Evolutionary conservation across 2,797 vertebrate genomes (phyloP).

Genomic region (Notolepis coatsorum): DNA sequence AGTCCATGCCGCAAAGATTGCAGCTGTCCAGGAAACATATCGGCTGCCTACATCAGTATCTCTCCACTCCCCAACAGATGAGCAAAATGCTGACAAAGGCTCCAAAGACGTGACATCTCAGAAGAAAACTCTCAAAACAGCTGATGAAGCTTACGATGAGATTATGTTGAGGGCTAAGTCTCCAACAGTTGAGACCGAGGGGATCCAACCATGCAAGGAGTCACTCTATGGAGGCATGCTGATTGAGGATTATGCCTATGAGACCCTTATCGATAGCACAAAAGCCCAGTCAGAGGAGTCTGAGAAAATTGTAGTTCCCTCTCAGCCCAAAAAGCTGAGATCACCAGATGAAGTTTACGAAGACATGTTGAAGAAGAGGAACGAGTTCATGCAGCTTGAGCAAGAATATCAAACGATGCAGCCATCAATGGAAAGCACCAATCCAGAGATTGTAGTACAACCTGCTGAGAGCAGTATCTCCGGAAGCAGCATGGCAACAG

Average conservation of each 20-base stretch:
- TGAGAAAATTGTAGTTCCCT: conserved; percentile 82
- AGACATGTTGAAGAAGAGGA: conserved; percentile 89
- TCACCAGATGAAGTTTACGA: conserved; percentile 91
- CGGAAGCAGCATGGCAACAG: conserved; percentile 76
- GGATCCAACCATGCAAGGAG: conserved; percentile 89
- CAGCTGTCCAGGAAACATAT: conserved; percentile 95
- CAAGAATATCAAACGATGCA: conserved; percentile 86
- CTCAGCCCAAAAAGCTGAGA: conserved; percentile 85
- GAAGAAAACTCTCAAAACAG: conserved; percentile 87
- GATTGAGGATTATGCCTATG: conserved; percentile 97
- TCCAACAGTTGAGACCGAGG: conserved; percentile 83
- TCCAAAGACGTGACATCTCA: conserved; percentile 71
- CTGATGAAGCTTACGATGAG: conserved; percentile 96
- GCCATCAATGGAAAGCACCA: conserved; percentile 77
- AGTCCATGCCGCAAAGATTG: conserved; percentile 92
- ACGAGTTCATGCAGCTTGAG: conserved; percentile 86
- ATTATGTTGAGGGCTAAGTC: conserved; percentile 90
- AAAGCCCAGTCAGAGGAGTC: conserved; percentile 77
- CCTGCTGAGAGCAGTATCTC: conserved; percentile 84
- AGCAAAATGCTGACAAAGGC: conserved; percentile 71
- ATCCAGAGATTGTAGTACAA: conserved; percentile 88
- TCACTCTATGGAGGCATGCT: conserved; percentile 94
- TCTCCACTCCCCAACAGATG: conserved; percentile 93
- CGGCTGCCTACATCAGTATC: conserved; percentile 92
- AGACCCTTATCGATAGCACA: conserved; percentile 91